Conservation (phyloP, 2,888 invertebrate genomes). For the Netelia melanura region DNA sequence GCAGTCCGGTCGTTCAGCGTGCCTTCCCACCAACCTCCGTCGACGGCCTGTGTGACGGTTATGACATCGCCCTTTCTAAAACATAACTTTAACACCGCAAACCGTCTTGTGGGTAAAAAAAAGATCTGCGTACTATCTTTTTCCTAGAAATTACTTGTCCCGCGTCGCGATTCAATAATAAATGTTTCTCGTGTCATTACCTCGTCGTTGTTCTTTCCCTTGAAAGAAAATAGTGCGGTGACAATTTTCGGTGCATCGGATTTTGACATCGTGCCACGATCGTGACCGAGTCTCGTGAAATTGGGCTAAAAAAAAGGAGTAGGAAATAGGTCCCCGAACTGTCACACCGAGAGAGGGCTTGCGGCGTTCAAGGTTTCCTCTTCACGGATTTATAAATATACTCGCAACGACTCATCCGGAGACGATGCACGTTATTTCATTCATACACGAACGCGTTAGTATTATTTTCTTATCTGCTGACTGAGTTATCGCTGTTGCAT, state of each 20-base stretch:
- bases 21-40: slow-evolving; percentile 99
- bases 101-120: slow-evolving; percentile 58
- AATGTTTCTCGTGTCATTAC: slow-evolving; percentile 84
- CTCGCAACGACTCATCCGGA: slow-evolving; percentile 54
- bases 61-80: slow-evolving; percentile 98
- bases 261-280: slow-evolving; percentile 78
- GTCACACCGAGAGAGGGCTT: slow-evolving; percentile 49
- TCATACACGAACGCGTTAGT: slow-evolving; percentile 43
- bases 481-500: not conserved
- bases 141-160: not conserved
- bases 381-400: slow-evolving; percentile 66
- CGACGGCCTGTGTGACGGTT: slow-evolving; percentile 97
- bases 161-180: slow-evolving; percentile 54
- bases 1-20: slow-evolving; percentile 97
- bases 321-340: slow-evolving; percentile 35
- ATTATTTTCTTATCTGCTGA: not conserved
- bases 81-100: slow-evolving; percentile 88
- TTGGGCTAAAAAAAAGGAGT: slow-evolving; percentile 21
- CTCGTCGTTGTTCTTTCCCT: slow-evolving; percentile 99
- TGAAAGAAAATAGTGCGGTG: slow-evolving; percentile 96
- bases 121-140: slow-evolving; percentile 39
- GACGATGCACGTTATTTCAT: slow-evolving; percentile 57
- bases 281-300: slow-evolving; percentile 56
- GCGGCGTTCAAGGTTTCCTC: slow-evolving; percentile 65
- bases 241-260: slow-evolving; percentile 87